Evolutionary conservation across 2,888 invertebrate species (phyloP).

Genomic region (Amiota minor): DNA sequence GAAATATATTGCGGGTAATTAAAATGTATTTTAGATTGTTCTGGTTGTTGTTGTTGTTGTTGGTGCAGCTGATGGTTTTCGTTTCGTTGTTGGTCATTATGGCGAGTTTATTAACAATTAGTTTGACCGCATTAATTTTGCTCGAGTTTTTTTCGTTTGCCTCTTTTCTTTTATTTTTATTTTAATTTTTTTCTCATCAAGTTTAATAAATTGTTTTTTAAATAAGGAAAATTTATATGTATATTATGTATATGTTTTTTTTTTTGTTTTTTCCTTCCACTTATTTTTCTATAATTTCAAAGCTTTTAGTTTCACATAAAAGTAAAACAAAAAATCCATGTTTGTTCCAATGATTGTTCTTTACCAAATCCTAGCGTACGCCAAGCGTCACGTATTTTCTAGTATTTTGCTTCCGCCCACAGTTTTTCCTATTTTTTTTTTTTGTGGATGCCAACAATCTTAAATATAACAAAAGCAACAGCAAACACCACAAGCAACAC

Average conservation of each 20-base stretch:
- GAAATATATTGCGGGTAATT: conserved; percentile 64
- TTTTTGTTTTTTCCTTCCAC: neutral
- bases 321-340: conserved; percentile 27
- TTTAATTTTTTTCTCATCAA: conserved; percentile 31
- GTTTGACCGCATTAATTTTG: conserved; percentile 62
- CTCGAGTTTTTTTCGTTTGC: conserved; percentile 34
- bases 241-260: no score
- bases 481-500: neutral
- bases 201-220: conserved; percentile 29
- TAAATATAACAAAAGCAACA: neutral
- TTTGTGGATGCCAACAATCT: conserved; percentile 44
- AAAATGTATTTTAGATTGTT: conserved; percentile 64
- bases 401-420: conserved; percentile 60
- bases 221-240: neutral
- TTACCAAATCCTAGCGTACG: conserved; percentile 14
- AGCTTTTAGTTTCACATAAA: no score
- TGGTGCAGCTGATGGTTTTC: conserved; percentile 32
- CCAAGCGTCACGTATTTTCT: conserved; percentile 39
- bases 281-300: conserved; percentile 6
- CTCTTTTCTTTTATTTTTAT: neutral
- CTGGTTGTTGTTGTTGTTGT: conserved; percentile 34
- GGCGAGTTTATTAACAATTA: conserved; percentile 67
- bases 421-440: conserved; percentile 61
- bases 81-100: conserved; percentile 41
- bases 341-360: neutral